Evolutionary conservation across 2,888 invertebrate species (phyloP).

Genomic region (Pandemis corylana): DNA sequence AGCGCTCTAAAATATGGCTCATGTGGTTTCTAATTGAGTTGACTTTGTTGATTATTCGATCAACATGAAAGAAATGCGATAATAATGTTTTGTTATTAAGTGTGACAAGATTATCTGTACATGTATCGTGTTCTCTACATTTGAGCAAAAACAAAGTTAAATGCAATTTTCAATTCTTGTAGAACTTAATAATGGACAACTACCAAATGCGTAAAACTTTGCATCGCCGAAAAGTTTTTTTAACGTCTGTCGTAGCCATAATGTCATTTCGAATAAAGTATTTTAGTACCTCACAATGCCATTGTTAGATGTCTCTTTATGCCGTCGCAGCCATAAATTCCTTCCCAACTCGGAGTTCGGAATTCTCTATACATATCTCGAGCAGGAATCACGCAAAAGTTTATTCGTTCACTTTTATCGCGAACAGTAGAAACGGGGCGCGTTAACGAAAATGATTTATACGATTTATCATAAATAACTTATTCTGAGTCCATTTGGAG

Average conservation of each 20-base stretch:
- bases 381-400: constrained; percentile 79
- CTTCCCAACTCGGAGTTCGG: constrained; percentile 45
- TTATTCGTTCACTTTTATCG: constrained; percentile 80
- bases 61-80: no score
- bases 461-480: constrained; percentile 83
- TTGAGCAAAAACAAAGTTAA: background rate
- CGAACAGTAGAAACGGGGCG: constrained; percentile 58
- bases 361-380: constrained; percentile 62
- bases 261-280: constrained; percentile 25
- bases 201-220: background rate
- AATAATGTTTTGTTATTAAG: no score
- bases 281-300: constrained; percentile 28
- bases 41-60: no score
- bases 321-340: constrained; percentile 49
- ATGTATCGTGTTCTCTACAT: background rate
- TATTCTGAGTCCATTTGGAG: constrained; percentile 73
- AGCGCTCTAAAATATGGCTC: no score
- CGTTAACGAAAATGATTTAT: constrained; percentile 83
- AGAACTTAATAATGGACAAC: background rate
- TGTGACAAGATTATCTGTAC: background rate
- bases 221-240: constrained; percentile 9
- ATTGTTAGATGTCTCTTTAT: constrained; percentile 39
- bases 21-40: no score
- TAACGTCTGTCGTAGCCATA: constrained; percentile 20
- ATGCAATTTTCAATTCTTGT: background rate